Evolutionary conservation across 1,140 invertebrate genomes (phyloP).

Genomic region (Popillia japonica): DNA sequence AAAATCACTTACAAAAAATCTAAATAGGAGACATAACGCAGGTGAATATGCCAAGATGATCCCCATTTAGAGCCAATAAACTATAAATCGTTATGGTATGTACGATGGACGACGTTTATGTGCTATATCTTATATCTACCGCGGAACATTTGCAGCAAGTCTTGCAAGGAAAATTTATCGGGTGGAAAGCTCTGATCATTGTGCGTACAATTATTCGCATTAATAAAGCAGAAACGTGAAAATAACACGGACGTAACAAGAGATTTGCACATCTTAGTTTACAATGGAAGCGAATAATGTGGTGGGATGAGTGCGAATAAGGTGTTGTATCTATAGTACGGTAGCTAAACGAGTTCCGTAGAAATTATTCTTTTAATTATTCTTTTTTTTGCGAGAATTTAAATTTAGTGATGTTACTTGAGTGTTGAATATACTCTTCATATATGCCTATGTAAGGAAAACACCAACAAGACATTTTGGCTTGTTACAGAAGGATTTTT

Average conservation of each 20-base stretch:
- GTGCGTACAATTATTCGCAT: slow-evolving; percentile 11
- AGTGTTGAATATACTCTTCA: too few species aligned
- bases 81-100: slow-evolving; percentile 2
- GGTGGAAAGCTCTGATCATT: slow-evolving; percentile 9
- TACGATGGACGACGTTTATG: neutral
- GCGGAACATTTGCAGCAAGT: slow-evolving; percentile 19
- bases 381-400: too few species aligned
- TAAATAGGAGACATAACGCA: neutral
- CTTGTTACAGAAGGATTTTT: too few species aligned
- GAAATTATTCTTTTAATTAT: too few species aligned
- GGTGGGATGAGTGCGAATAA: too few species aligned
- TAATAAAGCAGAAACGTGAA: neutral
- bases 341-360: too few species aligned
- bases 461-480: too few species aligned
- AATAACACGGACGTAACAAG: neutral
- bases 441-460: too few species aligned
- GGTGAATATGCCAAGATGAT: neutral
- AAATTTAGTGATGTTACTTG: too few species aligned
- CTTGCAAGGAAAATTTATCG: slow-evolving; percentile 35
- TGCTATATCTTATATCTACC: slow-evolving; percentile 8
- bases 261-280: neutral
- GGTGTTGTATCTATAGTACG: too few species aligned
- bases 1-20: neutral
- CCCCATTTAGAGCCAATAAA: neutral
- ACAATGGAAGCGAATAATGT: too few species aligned